Evolutionary conservation across 2,113 vertebrate species (phyloP).

Genomic region (Tricholaema leucomelas): DNA sequence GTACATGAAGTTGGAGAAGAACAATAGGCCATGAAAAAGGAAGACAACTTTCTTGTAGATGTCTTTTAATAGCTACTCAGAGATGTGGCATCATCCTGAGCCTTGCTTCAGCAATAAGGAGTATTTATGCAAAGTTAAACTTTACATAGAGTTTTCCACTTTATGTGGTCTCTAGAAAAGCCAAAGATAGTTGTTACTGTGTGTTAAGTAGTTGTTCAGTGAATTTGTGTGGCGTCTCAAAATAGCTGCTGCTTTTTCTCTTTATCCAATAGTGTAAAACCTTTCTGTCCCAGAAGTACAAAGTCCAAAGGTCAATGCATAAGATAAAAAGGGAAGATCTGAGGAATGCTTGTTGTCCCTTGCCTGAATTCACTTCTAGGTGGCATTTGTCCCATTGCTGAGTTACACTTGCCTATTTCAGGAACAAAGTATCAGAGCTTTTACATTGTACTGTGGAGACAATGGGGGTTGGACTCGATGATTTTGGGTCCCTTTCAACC

Average conservation of each 20-base stretch:
- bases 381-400: not conserved
- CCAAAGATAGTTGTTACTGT: not conserved
- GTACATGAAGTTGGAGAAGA: not conserved
- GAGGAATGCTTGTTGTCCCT: not conserved
- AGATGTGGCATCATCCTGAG: not conserved
- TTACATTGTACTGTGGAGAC: fast-evolving
- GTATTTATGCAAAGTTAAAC: not conserved
- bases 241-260: not conserved
- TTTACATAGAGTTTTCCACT: not conserved
- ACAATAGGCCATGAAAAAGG: not conserved
- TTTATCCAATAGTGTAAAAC: not conserved
- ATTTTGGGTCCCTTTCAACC: too few relatives aligned
- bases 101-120: not conserved
- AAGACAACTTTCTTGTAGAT: not conserved
- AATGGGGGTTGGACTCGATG: too few relatives aligned
- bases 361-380: not conserved
- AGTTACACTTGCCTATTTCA: not conserved
- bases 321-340: not conserved
- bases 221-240: not conserved
- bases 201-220: not conserved
- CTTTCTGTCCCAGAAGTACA: not conserved
- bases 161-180: not conserved
- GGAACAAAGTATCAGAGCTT: not conserved
- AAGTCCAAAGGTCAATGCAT: not conserved
- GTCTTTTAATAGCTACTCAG: not conserved